Evolutionary conservation across 2,888 invertebrate genomes (phyloP).

Genomic region (Standfussiana lucernea): DNA sequence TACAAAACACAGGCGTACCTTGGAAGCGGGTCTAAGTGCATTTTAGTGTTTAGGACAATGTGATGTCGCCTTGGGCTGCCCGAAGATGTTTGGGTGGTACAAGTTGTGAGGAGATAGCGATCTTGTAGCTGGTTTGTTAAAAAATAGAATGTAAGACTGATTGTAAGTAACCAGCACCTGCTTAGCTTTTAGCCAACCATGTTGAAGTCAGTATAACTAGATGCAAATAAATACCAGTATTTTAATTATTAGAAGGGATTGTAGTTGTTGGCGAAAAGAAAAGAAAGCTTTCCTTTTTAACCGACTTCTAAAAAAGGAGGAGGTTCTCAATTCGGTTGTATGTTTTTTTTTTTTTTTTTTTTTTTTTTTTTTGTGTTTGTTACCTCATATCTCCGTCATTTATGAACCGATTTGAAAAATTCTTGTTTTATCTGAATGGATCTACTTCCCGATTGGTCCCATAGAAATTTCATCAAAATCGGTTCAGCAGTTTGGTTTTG

Average conservation of each 20-base stretch:
- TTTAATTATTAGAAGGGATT: not conserved
- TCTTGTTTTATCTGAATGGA: no score
- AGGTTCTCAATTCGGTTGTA: no score
- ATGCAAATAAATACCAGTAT: not conserved
- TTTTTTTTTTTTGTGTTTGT: no score
- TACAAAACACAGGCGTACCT: slow-evolving; percentile 53
- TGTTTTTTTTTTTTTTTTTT: no score
- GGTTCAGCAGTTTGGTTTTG: no score
- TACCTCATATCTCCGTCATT: no score
- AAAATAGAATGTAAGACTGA: not conserved
- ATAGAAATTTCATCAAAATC: no score
- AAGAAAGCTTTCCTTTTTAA: no score
- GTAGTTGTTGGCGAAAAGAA: not conserved
- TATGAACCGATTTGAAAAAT: no score
- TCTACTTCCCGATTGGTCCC: no score
- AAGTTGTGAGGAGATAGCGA: slow-evolving; percentile 27
- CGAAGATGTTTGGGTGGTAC: slow-evolving; percentile 23
- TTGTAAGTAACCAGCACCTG: not conserved
- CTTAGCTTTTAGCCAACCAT: not conserved
- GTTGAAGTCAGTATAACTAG: not conserved
- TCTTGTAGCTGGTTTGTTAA: not conserved
- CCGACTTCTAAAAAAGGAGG: no score
- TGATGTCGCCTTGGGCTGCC: slow-evolving; percentile 57
- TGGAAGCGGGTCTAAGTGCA: slow-evolving; percentile 66
- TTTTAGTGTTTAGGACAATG: slow-evolving; percentile 69